Evolutionary conservation across 2,797 vertebrate species (phyloP), one percentile per base, ranked within the genome.

Genomic region (Pelochelys cantorii): DNA sequence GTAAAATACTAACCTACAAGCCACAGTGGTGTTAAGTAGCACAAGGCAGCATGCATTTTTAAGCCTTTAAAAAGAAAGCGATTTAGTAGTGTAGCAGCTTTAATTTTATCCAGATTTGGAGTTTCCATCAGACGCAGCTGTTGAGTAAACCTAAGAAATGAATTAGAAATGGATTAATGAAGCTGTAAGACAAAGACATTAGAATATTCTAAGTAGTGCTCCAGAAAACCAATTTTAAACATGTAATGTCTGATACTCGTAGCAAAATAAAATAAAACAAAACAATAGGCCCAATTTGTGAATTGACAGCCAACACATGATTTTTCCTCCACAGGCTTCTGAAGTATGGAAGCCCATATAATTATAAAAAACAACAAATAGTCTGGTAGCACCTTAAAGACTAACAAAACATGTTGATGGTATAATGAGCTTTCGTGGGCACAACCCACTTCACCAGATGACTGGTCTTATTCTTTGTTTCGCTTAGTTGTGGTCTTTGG

Each of bases 81-180:
- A 90, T 97, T 96, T 94, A 95, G 83, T 83, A 55, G 75, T 94
- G 87, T 93, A 93, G 90, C 85, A 87, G 91, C 95, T 96, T 95
- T 97, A 89, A 95, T 96, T 97, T 97, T 93, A 95, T 95, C 93
- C 95, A 91, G 95, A 97, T 96, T 96, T 96, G 95, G 93, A 95
- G 93, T 95, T 95, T 96, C 89, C 93, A 95, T 96, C 89, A 54
- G 91, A 84, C 95, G 88, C 95, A 97, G 96, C 92, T 97, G 97
- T 96, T 96, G 92, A 96, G 60, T 95, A 97, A 97, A 97, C 96
- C 96, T 96, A 93, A 90, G 95, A 97, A 96, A 95, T 97, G 95
- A 97, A 96, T 96, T 97, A 97, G 96, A 93, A 97, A 96, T 93
- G 95, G 96, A 97, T 97, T 97, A 95, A 96, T 95, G 96, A 96